phyloP scores from a whole-genome alignment of 2,797 vertebrate species.

The Meda fulgida region DNA sequence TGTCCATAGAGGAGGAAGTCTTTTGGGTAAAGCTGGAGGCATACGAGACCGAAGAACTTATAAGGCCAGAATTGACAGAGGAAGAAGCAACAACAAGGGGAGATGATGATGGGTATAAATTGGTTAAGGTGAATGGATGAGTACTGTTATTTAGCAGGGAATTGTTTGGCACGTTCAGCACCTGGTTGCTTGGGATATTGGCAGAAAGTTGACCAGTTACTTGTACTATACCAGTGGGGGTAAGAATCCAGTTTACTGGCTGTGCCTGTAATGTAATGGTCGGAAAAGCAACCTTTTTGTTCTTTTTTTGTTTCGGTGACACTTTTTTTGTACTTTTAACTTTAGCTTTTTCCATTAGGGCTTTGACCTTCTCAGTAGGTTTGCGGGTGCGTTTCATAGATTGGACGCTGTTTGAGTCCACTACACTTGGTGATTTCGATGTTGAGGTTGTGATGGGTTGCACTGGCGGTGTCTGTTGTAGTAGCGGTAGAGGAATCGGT shows the following conservation, averaged over 20 bases:
- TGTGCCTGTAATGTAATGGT: neutral
- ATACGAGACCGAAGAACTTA: neutral
- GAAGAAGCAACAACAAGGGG: neutral
- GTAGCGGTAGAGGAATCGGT: neutral
- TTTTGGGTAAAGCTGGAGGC: neutral
- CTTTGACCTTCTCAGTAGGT: conserved; percentile 61
- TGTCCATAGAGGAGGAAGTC: neutral
- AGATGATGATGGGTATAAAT: conserved; percentile 2
- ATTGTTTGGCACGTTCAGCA: neutral
- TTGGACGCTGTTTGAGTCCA: conserved; percentile 44
- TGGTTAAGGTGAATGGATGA: neutral
- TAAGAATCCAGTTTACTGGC: conserved; percentile 78
- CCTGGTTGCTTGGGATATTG: conserved; percentile 10
- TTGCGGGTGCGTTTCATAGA: conserved; percentile 53
- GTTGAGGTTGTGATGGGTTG: conserved; percentile 22
- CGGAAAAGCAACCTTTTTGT: neutral
- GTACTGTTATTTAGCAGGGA: neutral
- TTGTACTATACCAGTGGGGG: conserved; percentile 71
- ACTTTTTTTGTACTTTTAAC: conserved; percentile 26
- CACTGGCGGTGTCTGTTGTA: conserved; percentile 3
- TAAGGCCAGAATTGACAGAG: neutral
- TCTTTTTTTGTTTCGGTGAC: conserved; percentile 15
- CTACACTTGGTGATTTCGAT: conserved; percentile 2
- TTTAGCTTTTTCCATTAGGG: conserved; percentile 38
- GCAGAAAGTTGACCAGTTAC: conserved; percentile 49